Evolutionary conservation across 2,113 vertebrate genomes (phyloP).

Genomic region (Andinoacara biseriatus): DNA sequence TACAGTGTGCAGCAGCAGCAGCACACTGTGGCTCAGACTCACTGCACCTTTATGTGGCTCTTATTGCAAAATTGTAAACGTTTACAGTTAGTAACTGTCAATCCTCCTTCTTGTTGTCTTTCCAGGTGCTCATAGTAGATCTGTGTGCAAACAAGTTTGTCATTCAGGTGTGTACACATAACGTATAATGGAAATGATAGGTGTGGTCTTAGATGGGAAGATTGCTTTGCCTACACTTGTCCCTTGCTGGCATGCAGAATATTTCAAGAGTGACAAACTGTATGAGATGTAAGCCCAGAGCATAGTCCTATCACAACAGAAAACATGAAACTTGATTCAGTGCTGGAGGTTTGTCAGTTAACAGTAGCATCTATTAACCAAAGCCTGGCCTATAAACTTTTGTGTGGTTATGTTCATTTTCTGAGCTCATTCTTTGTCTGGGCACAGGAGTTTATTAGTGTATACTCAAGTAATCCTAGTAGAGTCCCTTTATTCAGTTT

Average conservation of each 20-base stretch:
- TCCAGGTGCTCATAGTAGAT: constrained; percentile 97
- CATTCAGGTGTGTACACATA: constrained; percentile 87
- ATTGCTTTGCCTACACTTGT: constrained; percentile 61
- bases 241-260: constrained; percentile 19
- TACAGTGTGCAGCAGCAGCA: not conserved
- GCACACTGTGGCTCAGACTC: not conserved
- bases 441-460: not conserved
- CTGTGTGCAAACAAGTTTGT: constrained; percentile 93
- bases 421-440: no score
- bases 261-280: constrained; percentile 38
- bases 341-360: not conserved
- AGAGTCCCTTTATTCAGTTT: not conserved
- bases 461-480: not conserved
- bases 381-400: not conserved
- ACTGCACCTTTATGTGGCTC: not conserved
- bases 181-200: constrained; percentile 24
- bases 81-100: constrained; percentile 25
- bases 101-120: constrained; percentile 43
- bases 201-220: constrained; percentile 44
- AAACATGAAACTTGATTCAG: not conserved
- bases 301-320: not conserved
- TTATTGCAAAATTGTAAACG: constrained; percentile 1
- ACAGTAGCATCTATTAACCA: not conserved
- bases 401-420: not conserved
- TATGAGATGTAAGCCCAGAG: not conserved